Evolutionary conservation across 2,113 vertebrate genomes (phyloP).

Genomic region (Calyptomena viridis): DNA sequence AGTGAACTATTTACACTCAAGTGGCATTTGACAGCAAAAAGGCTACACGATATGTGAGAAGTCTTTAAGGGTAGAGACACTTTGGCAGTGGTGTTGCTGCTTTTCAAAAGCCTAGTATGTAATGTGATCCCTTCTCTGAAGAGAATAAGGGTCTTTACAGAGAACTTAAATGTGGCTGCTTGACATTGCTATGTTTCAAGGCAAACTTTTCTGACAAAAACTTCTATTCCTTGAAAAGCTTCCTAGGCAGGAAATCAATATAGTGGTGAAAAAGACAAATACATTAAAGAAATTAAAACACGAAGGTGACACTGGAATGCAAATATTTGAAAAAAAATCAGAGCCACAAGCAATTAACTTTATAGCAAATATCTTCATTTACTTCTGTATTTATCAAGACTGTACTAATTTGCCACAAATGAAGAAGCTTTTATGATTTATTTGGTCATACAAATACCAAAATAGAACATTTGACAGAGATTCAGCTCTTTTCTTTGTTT

Average conservation of each 20-base stretch:
- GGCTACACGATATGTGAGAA: constrained; percentile 74
- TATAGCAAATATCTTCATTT: neutral
- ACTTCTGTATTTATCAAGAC: neutral
- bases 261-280: neutral
- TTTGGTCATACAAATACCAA: neutral
- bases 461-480: neutral
- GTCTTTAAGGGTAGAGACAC: constrained; percentile 47
- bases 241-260: neutral
- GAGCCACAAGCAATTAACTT: neutral
- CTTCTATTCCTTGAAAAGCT: neutral
- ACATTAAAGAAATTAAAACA: neutral
- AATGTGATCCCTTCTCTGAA: constrained; percentile 54
- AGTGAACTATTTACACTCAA: constrained; percentile 63
- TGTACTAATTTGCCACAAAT: neutral
- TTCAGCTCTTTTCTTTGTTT: neutral
- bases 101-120: constrained; percentile 66
- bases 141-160: constrained; percentile 28
- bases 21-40: constrained; percentile 71
- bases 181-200: constrained; percentile 5
- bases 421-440: neutral
- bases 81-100: constrained; percentile 52
- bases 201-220: neutral
- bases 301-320: neutral
- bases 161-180: neutral
- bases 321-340: neutral